phyloP scores from a whole-genome alignment of 1,140 invertebrate species.

The Apolygus lucorum region DNA sequence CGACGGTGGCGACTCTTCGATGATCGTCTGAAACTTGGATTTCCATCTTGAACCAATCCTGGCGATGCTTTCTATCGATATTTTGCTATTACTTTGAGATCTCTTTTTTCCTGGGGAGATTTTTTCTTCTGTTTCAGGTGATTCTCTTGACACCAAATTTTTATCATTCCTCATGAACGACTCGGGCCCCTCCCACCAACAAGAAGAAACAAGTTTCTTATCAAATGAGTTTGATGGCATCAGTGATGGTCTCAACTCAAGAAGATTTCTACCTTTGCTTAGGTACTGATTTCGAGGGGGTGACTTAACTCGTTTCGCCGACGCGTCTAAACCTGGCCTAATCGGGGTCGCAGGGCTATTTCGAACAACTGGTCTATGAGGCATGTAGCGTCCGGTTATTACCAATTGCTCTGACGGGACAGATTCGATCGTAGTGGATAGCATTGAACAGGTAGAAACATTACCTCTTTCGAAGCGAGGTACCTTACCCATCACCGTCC shows the following conservation, averaged over 20 bases:
- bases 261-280: not conserved
- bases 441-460: not conserved
- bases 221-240: not conserved
- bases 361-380: not conserved
- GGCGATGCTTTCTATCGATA: no score
- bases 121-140: no score
- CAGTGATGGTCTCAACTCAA: not conserved
- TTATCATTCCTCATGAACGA: no score
- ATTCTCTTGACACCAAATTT: no score
- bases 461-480: not conserved
- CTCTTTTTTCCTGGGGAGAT: no score
- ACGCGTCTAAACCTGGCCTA: not conserved
- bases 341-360: not conserved
- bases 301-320: not conserved
- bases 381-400: not conserved
- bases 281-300: not conserved
- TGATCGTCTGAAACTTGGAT: no score
- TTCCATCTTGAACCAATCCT: no score
- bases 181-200: no score
- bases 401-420: not conserved
- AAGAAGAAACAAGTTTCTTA: no score
- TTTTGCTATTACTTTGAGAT: no score
- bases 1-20: no score
- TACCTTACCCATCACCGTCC: not conserved
- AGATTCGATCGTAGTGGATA: not conserved